Conservation (phyloP, 2,888 invertebrate genomes). For the Pinctada fucata region DNA sequence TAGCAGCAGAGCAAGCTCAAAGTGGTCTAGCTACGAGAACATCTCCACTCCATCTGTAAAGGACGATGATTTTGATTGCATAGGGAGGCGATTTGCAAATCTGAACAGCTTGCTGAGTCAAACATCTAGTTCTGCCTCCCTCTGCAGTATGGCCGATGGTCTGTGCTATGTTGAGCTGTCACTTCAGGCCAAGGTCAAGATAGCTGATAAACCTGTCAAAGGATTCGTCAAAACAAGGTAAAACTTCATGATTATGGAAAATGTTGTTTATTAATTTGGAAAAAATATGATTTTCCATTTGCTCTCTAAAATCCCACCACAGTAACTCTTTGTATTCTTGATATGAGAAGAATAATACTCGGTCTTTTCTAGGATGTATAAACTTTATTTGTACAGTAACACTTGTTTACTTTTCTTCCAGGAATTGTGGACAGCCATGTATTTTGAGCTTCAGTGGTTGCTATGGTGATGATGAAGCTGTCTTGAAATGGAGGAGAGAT, state of each 20-base stretch:
- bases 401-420: conserved; percentile 39
- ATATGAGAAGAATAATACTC: too few relatives aligned
- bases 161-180: conserved; percentile 72
- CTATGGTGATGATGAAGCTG: conserved; percentile 79
- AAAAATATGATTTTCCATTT: too few relatives aligned
- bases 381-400: too few relatives aligned
- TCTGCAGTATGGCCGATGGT: conserved; percentile 43
- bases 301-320: too few relatives aligned
- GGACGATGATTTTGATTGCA: conserved; percentile 40
- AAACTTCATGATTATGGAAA: background rate
- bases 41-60: conserved; percentile 63
- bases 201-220: conserved; percentile 78
- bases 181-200: conserved; percentile 78
- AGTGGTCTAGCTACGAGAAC: conserved; percentile 71
- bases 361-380: too few relatives aligned
- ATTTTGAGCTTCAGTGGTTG: conserved; percentile 78
- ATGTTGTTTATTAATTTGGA: too few relatives aligned
- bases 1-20: conserved; percentile 53
- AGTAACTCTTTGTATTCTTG: too few relatives aligned
- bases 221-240: conserved; percentile 75
- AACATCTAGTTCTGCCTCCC: conserved; percentile 54
- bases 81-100: conserved; percentile 39
- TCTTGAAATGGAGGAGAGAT: conserved; percentile 78
- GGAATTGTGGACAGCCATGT: conserved; percentile 70
- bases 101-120: conserved; percentile 47